Evolutionary conservation across 2,888 invertebrate genomes (phyloP).

Genomic region (Hyposoter didymator): DNA sequence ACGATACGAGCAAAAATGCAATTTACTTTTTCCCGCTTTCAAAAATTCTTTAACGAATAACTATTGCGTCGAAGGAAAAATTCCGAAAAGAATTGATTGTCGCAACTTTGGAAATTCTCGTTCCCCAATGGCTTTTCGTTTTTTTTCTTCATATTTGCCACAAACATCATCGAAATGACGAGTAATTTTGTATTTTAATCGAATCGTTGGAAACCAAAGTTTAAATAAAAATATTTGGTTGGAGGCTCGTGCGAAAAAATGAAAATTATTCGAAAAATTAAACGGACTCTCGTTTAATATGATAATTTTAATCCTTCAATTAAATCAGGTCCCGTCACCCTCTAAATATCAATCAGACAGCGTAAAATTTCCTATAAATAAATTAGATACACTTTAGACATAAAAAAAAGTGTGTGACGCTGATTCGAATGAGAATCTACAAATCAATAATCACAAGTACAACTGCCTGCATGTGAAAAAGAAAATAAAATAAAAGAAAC

Average conservation of each 20-base stretch:
- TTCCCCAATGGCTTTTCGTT: too few relatives aligned
- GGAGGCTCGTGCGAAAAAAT: too few relatives aligned
- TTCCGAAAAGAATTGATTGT: too few relatives aligned
- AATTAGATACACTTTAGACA: background rate
- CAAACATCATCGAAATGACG: too few relatives aligned
- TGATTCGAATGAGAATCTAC: background rate
- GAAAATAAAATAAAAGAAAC: background rate
- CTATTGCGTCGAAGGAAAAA: too few relatives aligned
- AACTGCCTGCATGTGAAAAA: background rate
- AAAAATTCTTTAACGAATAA: too few relatives aligned
- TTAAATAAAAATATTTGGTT: too few relatives aligned
- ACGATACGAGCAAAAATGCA: background rate
- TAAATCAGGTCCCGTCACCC: constrained; percentile 9
- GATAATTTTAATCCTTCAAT: background rate
- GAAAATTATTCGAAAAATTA: background rate
- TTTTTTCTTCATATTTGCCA: too few relatives aligned
- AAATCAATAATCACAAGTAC: background rate
- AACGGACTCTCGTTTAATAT: background rate
- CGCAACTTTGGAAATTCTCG: too few relatives aligned
- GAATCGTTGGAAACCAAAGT: too few relatives aligned
- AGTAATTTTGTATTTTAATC: too few relatives aligned
- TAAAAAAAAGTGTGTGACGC: background rate
- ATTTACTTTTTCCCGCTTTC: too few relatives aligned
- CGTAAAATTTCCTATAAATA: background rate
- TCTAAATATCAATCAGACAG: background rate